Percentiles rank a stretch among this genome's conserved stretches.
Evolutionary conservation across 37 sponge, comb jelly and placozoan species (phyloP).

Genomic region (Geodia barretti): DNA sequence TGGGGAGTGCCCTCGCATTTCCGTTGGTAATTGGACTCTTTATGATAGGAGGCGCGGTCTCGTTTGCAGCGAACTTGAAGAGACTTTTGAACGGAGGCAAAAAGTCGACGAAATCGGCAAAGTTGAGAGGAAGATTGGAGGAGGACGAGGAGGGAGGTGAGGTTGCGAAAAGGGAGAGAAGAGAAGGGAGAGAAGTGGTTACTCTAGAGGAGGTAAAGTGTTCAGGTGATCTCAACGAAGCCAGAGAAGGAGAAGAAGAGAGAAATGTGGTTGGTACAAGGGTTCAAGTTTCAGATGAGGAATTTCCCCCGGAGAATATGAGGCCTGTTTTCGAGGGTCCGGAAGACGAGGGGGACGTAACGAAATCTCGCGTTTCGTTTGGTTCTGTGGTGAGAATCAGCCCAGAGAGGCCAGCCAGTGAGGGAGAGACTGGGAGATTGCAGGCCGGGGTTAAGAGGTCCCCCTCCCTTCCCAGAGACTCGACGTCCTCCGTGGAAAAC

Average conservation of each 20-base stretch:
- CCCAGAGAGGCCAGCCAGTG: not conserved
- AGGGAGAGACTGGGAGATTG: not conserved
- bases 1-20: constrained; percentile 16
- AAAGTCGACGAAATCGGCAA: too few species aligned
- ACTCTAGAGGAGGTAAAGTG: not conserved
- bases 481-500: too few species aligned
- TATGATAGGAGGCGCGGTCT: not conserved
- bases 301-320: too few species aligned
- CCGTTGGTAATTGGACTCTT: constrained; percentile 24
- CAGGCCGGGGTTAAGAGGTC: not conserved
- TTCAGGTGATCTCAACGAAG: not conserved
- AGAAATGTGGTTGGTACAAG: not conserved
- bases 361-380: not conserved
- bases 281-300: not conserved
- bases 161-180: not conserved
- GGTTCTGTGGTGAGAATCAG: not conserved
- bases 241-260: not conserved
- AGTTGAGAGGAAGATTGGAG: not conserved
- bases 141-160: not conserved
- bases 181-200: not conserved
- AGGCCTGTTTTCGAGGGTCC: too few species aligned
- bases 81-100: not conserved
- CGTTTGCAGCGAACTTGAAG: not conserved
- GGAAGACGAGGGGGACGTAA: not conserved
- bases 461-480: not conserved